Evolutionary conservation across 2,113 vertebrate species (phyloP), one percentile per base, ranked within the genome.

Genomic region (Rhineura floridana): DNA sequence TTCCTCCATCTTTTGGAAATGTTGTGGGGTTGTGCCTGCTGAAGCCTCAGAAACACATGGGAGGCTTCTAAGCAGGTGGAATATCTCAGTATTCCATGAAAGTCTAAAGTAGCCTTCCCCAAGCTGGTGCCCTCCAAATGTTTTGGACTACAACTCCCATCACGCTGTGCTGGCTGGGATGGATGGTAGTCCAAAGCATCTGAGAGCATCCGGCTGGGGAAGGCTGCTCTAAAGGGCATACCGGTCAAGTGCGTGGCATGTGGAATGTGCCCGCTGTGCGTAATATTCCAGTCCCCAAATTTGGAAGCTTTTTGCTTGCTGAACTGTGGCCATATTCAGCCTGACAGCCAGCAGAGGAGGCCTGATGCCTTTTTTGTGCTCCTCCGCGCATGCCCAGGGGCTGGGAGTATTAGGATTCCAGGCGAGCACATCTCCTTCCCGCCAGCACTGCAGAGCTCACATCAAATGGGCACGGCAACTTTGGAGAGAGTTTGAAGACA

Each of bases 401-500:
- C 52, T 10, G 21, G 28, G 42, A 65, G 30, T 80, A 88, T 88
- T 88, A 83, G 87, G 70, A 88, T 88, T 88, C 87, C 69, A 21
- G 11, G 87, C 69, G 10, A 48, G 70, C 55, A 7, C 25, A 12
- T 48, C 70, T 76, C 72, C 72, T 77, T n/a, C 72, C 72, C 42
- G 30, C 55, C 69, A 21, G 52, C 11, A 12, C n/a, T 1, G 70
- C 70, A 6, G 55, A 39, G 80, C 55, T 10, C 67, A 39, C 87
- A 82, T 82, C 70, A 83, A 83, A 88, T 30, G 42, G 80, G 52
- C 39, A 30, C 33, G 15, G 69, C 69, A 8, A 63, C 79, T 88
- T 87, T 23, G 87, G 80, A 88, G 87, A 63, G 39, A 63, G 84
- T 77, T 85, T 65, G 84, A 77, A 85, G 73, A 39, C 44, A 76